Percentiles rank a stretch among this genome's conserved stretches.
These are phyloP conservation scores for Reticulitermes speratus DNA, from an alignment of 1,140 invertebrate genomes.

Conservation along the genomic window DNA sequence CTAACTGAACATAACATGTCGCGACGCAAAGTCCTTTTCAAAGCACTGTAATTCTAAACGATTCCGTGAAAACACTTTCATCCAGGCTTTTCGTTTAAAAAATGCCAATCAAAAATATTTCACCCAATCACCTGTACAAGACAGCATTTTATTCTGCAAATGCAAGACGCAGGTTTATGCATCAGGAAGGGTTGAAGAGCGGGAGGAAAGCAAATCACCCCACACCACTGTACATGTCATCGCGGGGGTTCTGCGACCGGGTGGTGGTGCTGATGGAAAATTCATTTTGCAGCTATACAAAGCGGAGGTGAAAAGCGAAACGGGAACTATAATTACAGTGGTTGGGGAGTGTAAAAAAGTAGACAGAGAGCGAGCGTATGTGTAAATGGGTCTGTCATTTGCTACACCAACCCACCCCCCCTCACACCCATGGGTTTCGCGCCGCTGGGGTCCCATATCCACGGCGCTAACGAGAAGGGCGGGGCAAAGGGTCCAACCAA, in stretches of 20 bases:
- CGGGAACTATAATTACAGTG: conserved; percentile 11
- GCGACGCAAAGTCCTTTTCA: neutral
- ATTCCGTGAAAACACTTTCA: neutral
- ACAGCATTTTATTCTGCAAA: neutral
- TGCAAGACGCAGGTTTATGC: neutral
- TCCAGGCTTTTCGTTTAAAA: neutral
- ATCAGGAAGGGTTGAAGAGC: neutral
- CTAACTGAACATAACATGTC: neutral
- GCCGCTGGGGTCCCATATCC: conserved; percentile 5
- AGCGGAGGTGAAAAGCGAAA: conserved; percentile 17
- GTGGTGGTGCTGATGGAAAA: neutral
- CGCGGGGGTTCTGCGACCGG: neutral
- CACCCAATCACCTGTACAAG: conserved; percentile 3
- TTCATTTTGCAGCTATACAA: conserved; percentile 16
- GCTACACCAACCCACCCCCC: conserved; percentile 20
- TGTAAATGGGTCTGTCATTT: conserved; percentile 34
- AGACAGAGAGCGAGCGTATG: conserved; percentile 13
- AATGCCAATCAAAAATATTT: conserved; percentile 11
- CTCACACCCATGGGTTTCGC: conserved; percentile 12
- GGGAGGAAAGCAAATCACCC: conserved; percentile 3
- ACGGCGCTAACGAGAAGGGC: conserved; percentile 30
- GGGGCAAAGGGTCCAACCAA: conserved; percentile 20
- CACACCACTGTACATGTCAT: conserved; percentile 11
- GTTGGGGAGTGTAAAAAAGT: conserved; percentile 15
- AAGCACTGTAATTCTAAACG: neutral